These are phyloP conservation scores for Stenoptilia bipunctidactyla DNA, from an alignment of 2,888 invertebrate species.

Conservation along the genomic window DNA sequence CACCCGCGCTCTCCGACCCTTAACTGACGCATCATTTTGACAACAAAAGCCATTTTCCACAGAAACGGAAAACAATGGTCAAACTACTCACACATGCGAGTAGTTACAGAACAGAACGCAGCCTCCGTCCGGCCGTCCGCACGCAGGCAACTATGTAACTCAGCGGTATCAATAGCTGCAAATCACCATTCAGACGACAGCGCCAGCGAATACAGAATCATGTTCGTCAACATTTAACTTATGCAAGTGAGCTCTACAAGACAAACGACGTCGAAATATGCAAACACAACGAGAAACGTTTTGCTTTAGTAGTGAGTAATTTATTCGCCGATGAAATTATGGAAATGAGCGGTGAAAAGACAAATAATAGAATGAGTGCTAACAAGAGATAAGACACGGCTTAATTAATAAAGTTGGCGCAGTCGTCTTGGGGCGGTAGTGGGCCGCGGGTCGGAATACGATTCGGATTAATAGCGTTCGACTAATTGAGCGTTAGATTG, in stretches of 20 bases:
- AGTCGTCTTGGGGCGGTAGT: slow-evolving; percentile 52
- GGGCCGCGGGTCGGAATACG: slow-evolving; percentile 47
- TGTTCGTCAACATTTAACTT: slow-evolving; percentile 27
- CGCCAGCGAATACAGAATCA: slow-evolving; percentile 12
- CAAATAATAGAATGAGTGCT: slow-evolving; percentile 72
- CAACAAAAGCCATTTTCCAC: slow-evolving; percentile 48
- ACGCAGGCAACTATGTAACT: slow-evolving; percentile 6
- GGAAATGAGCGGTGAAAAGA: slow-evolving; percentile 70
- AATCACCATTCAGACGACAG: neutral
- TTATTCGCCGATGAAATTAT: slow-evolving; percentile 65
- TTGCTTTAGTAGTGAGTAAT: slow-evolving; percentile 62
- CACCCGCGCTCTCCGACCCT: slow-evolving; percentile 32
- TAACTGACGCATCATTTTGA: slow-evolving; percentile 52
- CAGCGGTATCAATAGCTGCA: neutral
- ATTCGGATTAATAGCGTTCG: slow-evolving; percentile 68
- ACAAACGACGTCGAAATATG: slow-evolving; percentile 57
- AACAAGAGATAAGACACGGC: slow-evolving; percentile 72
- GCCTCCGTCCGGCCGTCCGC: slow-evolving; percentile 1
- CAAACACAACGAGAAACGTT: slow-evolving; percentile 56
- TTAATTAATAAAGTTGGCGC: slow-evolving; percentile 71
- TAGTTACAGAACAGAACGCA: slow-evolving; percentile 3
- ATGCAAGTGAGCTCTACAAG: slow-evolving; percentile 40
- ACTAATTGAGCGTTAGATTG: slow-evolving; percentile 70
- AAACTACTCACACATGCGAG: slow-evolving; percentile 23
- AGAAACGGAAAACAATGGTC: slow-evolving; percentile 36